Percentiles rank a stretch among this genome's conserved stretches.
Conservation (phyloP, 1,140 invertebrate species). For the Trinorchestia longiramus region DNA sequence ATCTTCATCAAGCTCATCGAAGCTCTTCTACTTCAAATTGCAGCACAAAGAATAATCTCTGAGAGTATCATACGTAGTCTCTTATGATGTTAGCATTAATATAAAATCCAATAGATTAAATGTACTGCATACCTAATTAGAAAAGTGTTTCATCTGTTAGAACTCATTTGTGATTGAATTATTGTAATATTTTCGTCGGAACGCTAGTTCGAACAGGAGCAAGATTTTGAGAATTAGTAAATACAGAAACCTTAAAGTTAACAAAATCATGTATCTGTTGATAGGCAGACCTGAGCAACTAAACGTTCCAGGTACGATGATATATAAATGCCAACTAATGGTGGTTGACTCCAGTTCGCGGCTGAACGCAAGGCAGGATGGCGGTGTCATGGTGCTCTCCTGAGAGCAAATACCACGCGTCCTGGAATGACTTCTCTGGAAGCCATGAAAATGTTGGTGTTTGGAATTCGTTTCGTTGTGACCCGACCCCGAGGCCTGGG, state of each 20-base stretch:
- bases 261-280: not conserved
- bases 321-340: not conserved
- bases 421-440: not conserved
- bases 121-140: no score
- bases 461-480: not conserved
- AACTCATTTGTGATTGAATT: no score
- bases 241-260: not conserved
- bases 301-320: not conserved
- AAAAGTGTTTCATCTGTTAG: no score
- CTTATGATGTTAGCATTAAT: no score
- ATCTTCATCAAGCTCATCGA: no score
- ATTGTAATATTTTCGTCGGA: no score
- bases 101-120: no score
- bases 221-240: not conserved
- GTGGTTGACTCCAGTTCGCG: constrained; percentile 9
- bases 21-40: no score
- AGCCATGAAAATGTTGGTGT: not conserved
- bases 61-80: no score
- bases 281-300: not conserved
- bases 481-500: not conserved
- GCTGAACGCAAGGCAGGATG: not conserved
- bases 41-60: no score
- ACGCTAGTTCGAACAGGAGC: no score
- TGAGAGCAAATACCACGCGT: not conserved
- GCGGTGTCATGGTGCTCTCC: constrained; percentile 2